phyloP scores from a whole-genome alignment of 2,113 vertebrate species.

The Pao palembangensis region DNA sequence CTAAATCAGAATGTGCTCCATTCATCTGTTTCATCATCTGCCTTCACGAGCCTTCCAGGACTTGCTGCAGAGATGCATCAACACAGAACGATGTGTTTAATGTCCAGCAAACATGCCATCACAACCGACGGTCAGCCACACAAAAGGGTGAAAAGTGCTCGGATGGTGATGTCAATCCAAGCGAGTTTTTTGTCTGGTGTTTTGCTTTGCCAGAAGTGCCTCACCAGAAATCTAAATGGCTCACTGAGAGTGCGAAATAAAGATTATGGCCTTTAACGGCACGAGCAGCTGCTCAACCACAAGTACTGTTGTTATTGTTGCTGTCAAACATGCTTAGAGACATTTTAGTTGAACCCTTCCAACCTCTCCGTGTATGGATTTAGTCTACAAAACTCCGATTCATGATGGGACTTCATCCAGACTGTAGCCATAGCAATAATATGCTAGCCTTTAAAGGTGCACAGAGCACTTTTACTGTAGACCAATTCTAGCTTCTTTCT shows the following conservation, averaged over 20 bases:
- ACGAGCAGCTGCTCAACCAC: constrained; percentile 59
- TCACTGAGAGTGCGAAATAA: constrained; percentile 56
- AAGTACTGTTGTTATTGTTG: constrained; percentile 51
- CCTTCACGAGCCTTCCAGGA: no score
- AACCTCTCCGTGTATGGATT: constrained; percentile 27
- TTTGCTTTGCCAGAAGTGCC: constrained; percentile 17
- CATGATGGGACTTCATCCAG: constrained; percentile 44
- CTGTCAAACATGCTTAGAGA: constrained; percentile 46
- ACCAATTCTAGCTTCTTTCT: constrained; percentile 33
- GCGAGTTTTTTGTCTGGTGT: not conserved
- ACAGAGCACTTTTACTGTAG: constrained; percentile 42
- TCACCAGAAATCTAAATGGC: constrained; percentile 56
- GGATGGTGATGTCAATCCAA: no score
- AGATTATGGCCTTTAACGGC: constrained; percentile 53
- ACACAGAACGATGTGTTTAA: no score
- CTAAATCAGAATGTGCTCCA: no score
- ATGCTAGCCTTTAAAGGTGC: constrained; percentile 30
- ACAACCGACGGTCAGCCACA: no score
- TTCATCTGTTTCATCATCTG: no score
- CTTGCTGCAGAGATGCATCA: no score
- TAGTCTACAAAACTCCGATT: constrained; percentile 27
- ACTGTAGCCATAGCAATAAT: constrained; percentile 73
- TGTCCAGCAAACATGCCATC: no score
- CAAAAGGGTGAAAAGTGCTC: no score
- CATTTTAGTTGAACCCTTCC: constrained; percentile 55